phyloP scores from a whole-genome alignment of 2,113 vertebrate genomes.

The Origma solitaria region DNA sequence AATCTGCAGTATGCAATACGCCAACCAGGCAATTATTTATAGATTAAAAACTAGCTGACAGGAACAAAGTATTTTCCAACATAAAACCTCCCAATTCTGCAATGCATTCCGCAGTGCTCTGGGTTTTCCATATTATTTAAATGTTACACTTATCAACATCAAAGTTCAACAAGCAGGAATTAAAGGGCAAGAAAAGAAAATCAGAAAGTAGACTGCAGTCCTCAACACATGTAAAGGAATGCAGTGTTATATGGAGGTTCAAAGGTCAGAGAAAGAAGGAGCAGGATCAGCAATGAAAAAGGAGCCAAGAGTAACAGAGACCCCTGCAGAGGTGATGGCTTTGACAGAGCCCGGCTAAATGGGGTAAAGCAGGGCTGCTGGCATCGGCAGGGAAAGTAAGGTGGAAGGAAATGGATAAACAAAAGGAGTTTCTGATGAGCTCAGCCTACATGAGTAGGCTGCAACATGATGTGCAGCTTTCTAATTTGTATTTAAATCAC shows the following conservation, averaged over 20 bases:
- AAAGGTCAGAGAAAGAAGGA: background rate
- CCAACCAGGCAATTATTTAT: slow-evolving; percentile 16
- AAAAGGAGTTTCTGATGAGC: slow-evolving; percentile 32
- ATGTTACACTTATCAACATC: background rate
- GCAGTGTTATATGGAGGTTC: background rate
- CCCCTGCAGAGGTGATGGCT: background rate
- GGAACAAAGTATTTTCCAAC: background rate
- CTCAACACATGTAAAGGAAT: background rate
- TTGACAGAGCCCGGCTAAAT: background rate
- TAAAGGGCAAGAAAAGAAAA: background rate
- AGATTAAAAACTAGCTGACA: background rate
- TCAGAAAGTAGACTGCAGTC: background rate
- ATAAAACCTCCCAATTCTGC: background rate
- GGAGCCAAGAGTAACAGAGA: background rate
- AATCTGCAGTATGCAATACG: background rate
- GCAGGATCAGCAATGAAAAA: background rate
- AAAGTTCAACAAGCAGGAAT: background rate
- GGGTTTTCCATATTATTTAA: background rate
- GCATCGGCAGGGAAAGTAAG: background rate
- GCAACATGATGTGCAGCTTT: slow-evolving; percentile 32
- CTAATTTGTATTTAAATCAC: slow-evolving; percentile 43
- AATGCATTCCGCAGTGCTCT: background rate
- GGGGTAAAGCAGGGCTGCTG: background rate
- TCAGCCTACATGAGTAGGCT: slow-evolving; percentile 30
- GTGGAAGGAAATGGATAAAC: background rate